Base-by-base conservation (phyloP, 2,113 vertebrate genomes). In the Rattus rattus region DNA sequence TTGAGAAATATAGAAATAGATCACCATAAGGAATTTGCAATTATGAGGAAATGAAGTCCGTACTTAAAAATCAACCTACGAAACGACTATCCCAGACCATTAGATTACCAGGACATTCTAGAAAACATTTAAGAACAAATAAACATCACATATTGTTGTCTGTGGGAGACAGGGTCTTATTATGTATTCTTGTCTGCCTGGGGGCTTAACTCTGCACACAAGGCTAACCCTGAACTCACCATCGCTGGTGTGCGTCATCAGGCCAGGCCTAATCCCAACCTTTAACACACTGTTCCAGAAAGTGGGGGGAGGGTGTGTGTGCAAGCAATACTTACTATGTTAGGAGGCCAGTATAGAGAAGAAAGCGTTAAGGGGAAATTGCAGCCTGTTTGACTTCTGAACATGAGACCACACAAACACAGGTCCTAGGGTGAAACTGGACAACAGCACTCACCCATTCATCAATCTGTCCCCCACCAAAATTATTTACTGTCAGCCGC, bases 71-170 rank as follows among this genome's bases (percentile, higher is more conserved):
- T 69, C 92, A 96, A 75, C 89, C 59, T 73, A 90, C 52, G 56
- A 96, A 97, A 97, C 94, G 88, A 75, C 75, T 94, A 72, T 92
- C 61, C 89, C 54, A 92, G 92, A 90, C 70, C 16, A 96, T 93
- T 79, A 92, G 65, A 88, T 95, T 92, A 91, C 52, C 11, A 6
- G 92, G 54, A 94, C 88, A 70, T 94, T 94, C 91, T 94, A 95
- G 88, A 79, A 96, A 96, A 96, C 81, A 94, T 70, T 95, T 81
- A 92, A 91, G 95, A 94, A 97, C 95, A 96, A 67, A 69, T 88
- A 96, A 96, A 92, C 96, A 92, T 88, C 92, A 56, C 63, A 81
- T 94, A 95, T 72, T 39, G 13, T 88, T 73, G 17, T 88, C 26
- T 28, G 49, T 88, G 39, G 73, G 69, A 73, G 8, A 26, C 49